These are phyloP conservation scores for Drosophila cardini DNA, from an alignment of 1,140 invertebrate genomes.

Conservation along the genomic window DNA sequence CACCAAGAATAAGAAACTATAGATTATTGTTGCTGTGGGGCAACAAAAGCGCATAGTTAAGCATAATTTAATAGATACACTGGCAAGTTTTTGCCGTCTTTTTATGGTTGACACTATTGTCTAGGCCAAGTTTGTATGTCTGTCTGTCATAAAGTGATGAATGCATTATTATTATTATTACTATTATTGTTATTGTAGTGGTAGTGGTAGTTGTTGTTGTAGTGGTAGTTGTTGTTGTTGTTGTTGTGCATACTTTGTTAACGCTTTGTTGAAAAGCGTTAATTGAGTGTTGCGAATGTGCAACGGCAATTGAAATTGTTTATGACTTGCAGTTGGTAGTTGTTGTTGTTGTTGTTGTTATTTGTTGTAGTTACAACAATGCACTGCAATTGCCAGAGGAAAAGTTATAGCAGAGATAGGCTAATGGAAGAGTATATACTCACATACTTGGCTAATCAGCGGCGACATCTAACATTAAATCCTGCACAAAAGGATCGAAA, in stretches of 20 bases:
- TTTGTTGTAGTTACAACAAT: conserved; percentile 57
- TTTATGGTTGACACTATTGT: conserved; percentile 83
- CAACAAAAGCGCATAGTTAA: conserved; percentile 80
- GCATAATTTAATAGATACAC: conserved; percentile 83
- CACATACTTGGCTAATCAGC: conserved; percentile 63
- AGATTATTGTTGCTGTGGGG: conserved; percentile 35
- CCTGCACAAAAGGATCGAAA: conserved; percentile 68
- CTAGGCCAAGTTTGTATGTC: conserved; percentile 79
- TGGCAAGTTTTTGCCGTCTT: conserved; percentile 61
- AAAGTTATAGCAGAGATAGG: neutral
- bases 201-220: conserved; percentile 11
- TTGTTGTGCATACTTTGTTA: conserved; percentile 53
- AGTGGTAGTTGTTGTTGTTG: conserved; percentile 21
- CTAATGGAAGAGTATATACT: conserved; percentile 51
- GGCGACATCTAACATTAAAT: conserved; percentile 64
- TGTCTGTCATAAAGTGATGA: conserved; percentile 78
- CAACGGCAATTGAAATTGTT: conserved; percentile 83
- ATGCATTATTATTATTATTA: conserved; percentile 81
- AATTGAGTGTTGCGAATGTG: conserved; percentile 83
- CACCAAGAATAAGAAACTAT: conserved; percentile 18
- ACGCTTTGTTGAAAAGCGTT: conserved; percentile 79
- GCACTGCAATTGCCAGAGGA: conserved; percentile 60
- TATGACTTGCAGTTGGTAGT: conserved; percentile 76
- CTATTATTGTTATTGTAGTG: conserved; percentile 49
- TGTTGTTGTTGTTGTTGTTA: conserved; percentile 18